These are phyloP conservation scores for Pangasius macronema DNA, from an alignment of 2,797 vertebrate species.

Conservation along the genomic window DNA sequence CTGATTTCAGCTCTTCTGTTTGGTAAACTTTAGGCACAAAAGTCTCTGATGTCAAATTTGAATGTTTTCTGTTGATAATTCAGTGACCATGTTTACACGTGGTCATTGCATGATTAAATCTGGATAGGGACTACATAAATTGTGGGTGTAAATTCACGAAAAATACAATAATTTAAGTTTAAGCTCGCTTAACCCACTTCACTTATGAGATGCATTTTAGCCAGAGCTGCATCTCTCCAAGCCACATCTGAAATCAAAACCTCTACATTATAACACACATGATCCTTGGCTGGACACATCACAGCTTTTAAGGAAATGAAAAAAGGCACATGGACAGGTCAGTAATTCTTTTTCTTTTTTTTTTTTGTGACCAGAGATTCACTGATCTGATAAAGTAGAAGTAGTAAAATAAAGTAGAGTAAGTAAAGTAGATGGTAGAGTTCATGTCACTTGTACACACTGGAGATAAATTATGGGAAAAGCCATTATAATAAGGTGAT, in stretches of 20 bases:
- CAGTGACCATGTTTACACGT: neutral
- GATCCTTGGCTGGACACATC: neutral
- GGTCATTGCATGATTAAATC: neutral
- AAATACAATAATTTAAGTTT: neutral
- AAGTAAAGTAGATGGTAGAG: neutral
- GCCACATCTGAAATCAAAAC: neutral
- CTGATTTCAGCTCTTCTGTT: slow-evolving; percentile 31
- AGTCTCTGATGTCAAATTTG: slow-evolving; percentile 10
- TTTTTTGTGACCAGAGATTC: neutral
- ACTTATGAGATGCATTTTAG: neutral
- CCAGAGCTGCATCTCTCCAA: neutral
- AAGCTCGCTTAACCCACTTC: neutral
- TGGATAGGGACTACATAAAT: neutral
- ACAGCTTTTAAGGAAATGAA: neutral
- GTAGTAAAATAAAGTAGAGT: neutral
- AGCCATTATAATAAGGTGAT: neutral
- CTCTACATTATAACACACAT: neutral
- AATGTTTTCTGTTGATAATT: neutral
- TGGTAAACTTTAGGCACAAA: neutral
- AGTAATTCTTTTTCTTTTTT: no score
- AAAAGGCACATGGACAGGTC: neutral
- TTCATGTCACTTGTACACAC: neutral
- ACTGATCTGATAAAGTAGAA: neutral
- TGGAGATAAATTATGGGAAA: neutral
- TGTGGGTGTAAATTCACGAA: neutral